These are phyloP conservation scores for Drosophila aldrichi DNA, from an alignment of 2,888 invertebrate species.

Conservation along the genomic window DNA sequence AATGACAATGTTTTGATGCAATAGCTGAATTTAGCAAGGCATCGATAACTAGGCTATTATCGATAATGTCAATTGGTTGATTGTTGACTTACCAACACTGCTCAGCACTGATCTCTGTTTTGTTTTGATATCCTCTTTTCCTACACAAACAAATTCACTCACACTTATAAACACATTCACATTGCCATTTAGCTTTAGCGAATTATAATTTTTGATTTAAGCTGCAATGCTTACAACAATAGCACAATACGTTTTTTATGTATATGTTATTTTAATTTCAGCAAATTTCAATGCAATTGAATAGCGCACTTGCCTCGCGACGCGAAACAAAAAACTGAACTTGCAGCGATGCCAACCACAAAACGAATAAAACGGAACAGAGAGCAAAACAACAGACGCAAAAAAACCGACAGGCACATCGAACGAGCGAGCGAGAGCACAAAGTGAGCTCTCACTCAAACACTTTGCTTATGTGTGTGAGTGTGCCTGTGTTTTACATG, in stretches of 20 bases:
- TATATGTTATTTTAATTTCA: constrained; percentile 19
- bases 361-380: constrained; percentile 52
- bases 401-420: constrained; percentile 33
- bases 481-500: constrained; percentile 36
- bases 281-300: constrained; percentile 30
- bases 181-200: neutral
- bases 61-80: constrained; percentile 6
- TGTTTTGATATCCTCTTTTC: neutral
- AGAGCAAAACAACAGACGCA: constrained; percentile 34
- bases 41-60: constrained; percentile 10
- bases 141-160: neutral
- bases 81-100: constrained; percentile 34
- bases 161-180: constrained; percentile 8
- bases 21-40: neutral
- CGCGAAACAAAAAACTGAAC: constrained; percentile 42
- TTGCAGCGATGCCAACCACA: constrained; percentile 50
- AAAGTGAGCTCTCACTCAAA: neutral
- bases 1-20: neutral
- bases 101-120: constrained; percentile 14
- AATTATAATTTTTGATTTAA: constrained; percentile 14
- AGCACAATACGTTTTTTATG: constrained; percentile 4
- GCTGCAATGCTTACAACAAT: constrained; percentile 8
- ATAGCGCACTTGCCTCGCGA: constrained; percentile 37
- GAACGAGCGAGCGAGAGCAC: constrained; percentile 1
- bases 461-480: neutral